A percentile compares a stretch with the other conserved stretches of the same genome.
phyloP scores from a whole-genome alignment of 2,797 vertebrate species.

The Jordanella pulchra region DNA sequence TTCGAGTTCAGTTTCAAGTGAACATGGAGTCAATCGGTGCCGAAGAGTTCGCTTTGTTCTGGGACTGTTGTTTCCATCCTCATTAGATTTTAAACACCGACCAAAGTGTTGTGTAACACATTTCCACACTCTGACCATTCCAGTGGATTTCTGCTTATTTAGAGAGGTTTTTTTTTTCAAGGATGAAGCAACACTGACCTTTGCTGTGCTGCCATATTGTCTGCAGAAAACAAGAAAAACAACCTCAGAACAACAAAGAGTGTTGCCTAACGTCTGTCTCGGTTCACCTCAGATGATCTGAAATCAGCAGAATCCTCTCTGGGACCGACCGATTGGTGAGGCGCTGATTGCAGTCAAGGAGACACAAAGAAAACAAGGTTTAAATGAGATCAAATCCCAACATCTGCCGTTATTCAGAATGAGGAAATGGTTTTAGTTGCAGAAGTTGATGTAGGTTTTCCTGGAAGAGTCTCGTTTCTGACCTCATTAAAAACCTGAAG shows the following conservation, averaged over 20 bases:
- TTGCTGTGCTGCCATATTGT: background rate
- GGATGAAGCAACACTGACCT: conserved; percentile 36
- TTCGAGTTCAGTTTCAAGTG: conserved; percentile 6
- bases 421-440: background rate
- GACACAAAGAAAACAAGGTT: no score
- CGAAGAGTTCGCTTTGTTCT: background rate
- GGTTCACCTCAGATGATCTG: background rate
- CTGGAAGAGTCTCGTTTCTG: background rate
- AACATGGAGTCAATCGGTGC: background rate
- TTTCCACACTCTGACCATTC: background rate
- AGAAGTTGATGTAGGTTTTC: background rate
- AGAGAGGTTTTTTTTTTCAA: conserved; percentile 6
- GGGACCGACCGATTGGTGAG: background rate
- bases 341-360: background rate
- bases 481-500: background rate
- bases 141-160: background rate
- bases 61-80: background rate
- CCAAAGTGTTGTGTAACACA: background rate
- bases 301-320: background rate
- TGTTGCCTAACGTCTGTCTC: conserved; percentile 1
- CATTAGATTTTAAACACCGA: background rate
- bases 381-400: background rate
- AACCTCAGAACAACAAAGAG: background rate
- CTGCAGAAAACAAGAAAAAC: conserved; percentile 7
- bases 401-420: background rate